Percentiles rank a stretch among this genome's conserved stretches.
These are phyloP conservation scores for Montifringilla adamsi DNA, from an alignment of 2,113 vertebrate species.

Conservation along the genomic window DNA sequence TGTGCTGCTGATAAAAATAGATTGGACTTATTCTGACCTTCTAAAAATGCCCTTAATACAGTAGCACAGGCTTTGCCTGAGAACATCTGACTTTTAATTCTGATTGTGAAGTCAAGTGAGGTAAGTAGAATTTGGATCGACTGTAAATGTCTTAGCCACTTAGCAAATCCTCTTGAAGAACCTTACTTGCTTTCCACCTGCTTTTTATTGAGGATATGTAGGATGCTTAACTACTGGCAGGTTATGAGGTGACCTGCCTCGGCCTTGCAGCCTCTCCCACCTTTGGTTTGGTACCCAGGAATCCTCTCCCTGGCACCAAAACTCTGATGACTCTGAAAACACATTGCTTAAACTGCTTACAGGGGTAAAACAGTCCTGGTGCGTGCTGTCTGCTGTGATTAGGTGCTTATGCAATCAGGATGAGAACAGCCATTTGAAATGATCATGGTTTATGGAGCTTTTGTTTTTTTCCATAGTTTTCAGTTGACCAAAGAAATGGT, in stretches of 20 bases:
- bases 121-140: conserved; percentile 6
- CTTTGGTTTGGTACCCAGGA: neutral
- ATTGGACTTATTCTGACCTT: conserved; percentile 19
- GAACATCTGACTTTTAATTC: conserved; percentile 55
- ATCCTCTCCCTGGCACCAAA: neutral
- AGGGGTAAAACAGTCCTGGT: neutral
- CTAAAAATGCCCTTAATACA: conserved; percentile 51
- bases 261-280: neutral
- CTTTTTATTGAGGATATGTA: neutral
- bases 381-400: neutral
- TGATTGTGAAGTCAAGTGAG: conserved; percentile 55
- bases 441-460: neutral
- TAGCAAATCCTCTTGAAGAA: conserved; percentile 50
- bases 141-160: conserved; percentile 45
- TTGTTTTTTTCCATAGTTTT: conserved; percentile 61
- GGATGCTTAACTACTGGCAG: neutral
- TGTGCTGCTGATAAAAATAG: conserved; percentile 22
- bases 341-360: neutral
- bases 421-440: neutral
- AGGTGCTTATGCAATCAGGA: neutral
- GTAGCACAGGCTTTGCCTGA: conserved; percentile 39
- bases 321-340: neutral
- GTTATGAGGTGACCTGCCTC: neutral
- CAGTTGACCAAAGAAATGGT: conserved; percentile 99
- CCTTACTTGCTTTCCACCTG: neutral